Conservation (phyloP, 2,113 vertebrate species). For the Bolborhynchus lineola region DNA sequence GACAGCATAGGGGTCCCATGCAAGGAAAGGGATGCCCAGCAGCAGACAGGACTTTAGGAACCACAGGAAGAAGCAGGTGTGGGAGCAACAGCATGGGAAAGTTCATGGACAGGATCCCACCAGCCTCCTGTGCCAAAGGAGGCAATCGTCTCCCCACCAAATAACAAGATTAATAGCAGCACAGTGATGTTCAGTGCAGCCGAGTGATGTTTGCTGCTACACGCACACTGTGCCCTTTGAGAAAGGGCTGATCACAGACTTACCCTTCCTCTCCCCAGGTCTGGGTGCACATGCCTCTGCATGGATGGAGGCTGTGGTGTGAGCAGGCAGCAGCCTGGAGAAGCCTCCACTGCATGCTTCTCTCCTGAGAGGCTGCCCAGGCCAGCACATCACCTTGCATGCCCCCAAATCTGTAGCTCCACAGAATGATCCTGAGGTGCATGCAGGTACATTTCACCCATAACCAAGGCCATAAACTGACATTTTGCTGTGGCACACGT, state of each 20-base stretch:
- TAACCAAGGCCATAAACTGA: neutral
- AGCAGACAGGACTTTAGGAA: neutral
- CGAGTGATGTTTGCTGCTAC: rapidly evolving
- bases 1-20: rapidly evolving
- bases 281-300: rapidly evolving
- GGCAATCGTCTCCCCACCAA: rapidly evolving
- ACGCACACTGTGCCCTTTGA: neutral
- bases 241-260: neutral
- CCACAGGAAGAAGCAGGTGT: neutral
- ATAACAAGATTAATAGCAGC: neutral
- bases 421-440: neutral
- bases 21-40: neutral
- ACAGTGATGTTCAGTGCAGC: neutral
- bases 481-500: neutral
- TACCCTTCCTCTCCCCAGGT: neutral
- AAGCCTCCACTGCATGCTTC: neutral
- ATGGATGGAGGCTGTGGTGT: rapidly evolving
- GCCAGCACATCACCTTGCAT: neutral
- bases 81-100: neutral
- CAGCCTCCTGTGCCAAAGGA: neutral
- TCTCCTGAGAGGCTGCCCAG: rapidly evolving
- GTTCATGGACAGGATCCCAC: neutral
- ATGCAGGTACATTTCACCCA: rapidly evolving
- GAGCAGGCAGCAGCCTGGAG: neutral
- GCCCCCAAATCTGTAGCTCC: neutral